These are phyloP conservation scores for Nothoprocta perdicaria DNA, from an alignment of 2,113 vertebrate species.

Conservation along the genomic window DNA sequence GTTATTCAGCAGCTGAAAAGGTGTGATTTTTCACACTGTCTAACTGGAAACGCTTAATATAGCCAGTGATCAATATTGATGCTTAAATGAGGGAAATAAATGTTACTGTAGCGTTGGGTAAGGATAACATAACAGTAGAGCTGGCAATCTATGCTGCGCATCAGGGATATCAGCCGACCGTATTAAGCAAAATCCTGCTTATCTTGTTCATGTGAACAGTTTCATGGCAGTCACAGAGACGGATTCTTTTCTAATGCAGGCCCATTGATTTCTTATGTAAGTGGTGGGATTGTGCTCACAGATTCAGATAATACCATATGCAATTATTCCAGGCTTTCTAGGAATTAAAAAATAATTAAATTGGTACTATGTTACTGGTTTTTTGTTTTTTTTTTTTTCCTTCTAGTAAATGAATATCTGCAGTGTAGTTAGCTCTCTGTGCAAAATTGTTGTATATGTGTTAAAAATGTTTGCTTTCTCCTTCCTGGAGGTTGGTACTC, in stretches of 20 bases:
- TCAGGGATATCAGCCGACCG: conserved; percentile 8
- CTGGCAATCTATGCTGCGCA: background rate
- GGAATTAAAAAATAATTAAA: conserved; percentile 1
- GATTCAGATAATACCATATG: background rate
- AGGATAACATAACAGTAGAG: background rate
- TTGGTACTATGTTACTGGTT: background rate
- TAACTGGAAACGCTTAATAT: conserved; percentile 2
- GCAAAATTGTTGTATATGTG: background rate
- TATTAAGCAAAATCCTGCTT: background rate
- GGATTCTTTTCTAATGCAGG: background rate
- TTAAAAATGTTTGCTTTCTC: background rate
- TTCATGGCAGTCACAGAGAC: background rate
- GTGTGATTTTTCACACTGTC: background rate
- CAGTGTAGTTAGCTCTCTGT: background rate
- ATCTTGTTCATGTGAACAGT: background rate
- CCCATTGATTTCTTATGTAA: background rate
- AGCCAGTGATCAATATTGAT: background rate
- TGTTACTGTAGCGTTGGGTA: background rate
- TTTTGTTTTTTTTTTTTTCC: background rate
- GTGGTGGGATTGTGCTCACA: background rate
- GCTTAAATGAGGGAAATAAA: conserved; percentile 9
- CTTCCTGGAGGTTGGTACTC: background rate
- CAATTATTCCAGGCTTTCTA: background rate
- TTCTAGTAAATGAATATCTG: background rate
- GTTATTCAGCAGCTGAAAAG: conserved; percentile 16